Base-by-base conservation (phyloP, 1,140 invertebrate species). In the Orius insidiosus region DNA sequence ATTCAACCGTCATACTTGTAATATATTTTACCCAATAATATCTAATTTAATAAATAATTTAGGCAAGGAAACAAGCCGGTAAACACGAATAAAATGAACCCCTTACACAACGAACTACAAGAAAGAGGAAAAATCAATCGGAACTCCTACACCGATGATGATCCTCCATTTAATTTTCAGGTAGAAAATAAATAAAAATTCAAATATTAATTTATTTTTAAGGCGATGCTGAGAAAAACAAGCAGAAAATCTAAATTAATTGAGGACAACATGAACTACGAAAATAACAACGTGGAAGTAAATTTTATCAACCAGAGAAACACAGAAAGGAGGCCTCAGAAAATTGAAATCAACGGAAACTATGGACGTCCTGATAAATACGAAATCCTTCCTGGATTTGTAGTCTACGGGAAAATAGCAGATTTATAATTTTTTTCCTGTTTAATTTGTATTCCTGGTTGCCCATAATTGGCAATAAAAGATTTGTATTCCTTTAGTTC, bases 161-260 rank as follows among this genome's bases (percentile, higher is more conserved):
- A 76, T 6, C 76, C 81, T 18, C 81, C 83, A 0, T 86, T 80
- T 56, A 85, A 86, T 57, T 86, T 85, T 58, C 80, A 71, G 59
- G 69, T 69, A 54, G 52, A 32, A 44, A 18, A 11, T 3, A 4
- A 11, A 36, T 18, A 3, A 49, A n/a, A 35, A 16, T 10, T 16
- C 19, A 16, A 33, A 52, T 8, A 13, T 36, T n/a, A n/a, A n/a
- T 1, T 19, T 51, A 42, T 33, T 47, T 55, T 49, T 0, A 41
- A 85, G 72, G 80, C 77, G 7, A 85, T 87, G 79, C 59, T 87
- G 37, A 68, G 80, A 36, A 85, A 84, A 62, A 87, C 83, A 1
- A 74, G 77, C 35, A n/a, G 42, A 15, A 18, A 35, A 45, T 15
- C 24, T 18, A 16, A n/a, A 18, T 11, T 8, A 5, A 7, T 34